A percentile compares a stretch with the other conserved stretches of the same genome.
These are phyloP conservation scores for Drosophila suzukii DNA, from an alignment of 1,140 invertebrate species.

Conservation along the genomic window DNA sequence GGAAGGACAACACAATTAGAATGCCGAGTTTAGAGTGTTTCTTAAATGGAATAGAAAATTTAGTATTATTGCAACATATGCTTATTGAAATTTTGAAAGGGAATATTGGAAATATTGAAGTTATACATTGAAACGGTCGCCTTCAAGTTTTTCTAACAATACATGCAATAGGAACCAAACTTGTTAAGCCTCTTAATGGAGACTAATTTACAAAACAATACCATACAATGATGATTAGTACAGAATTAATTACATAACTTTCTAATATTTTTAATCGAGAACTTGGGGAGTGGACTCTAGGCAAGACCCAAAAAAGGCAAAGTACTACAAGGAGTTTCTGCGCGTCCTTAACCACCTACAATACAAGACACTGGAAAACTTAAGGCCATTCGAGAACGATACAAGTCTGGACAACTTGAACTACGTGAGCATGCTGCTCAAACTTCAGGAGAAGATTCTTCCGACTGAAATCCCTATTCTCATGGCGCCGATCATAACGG, in stretches of 20 bases:
- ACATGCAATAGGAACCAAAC: too few species aligned
- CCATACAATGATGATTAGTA: too few species aligned
- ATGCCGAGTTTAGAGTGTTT: too few species aligned
- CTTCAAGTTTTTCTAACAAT: too few species aligned
- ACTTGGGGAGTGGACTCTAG: conserved; percentile 45
- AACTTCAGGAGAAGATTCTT: conserved; percentile 29
- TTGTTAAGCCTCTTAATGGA: too few species aligned
- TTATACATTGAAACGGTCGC: too few species aligned
- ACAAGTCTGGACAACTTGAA: conserved; percentile 39
- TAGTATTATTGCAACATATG: too few species aligned
- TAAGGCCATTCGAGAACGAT: conserved; percentile 66
- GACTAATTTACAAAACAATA: too few species aligned
- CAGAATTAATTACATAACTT: not conserved
- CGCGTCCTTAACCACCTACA: conserved; percentile 49
- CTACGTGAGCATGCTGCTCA: conserved; percentile 47
- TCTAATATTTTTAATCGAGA: not conserved
- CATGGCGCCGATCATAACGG: conserved; percentile 59
- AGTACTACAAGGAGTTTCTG: conserved; percentile 61
- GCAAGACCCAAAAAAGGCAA: not conserved
- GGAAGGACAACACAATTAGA: too few species aligned
- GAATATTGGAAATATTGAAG: too few species aligned
- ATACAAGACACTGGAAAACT: conserved; percentile 43
- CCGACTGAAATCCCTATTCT: not conserved
- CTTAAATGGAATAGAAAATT: too few species aligned
- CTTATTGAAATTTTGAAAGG: too few species aligned